Base-by-base conservation (phyloP, 1,140 invertebrate genomes). In the Zaprionus lachaisei region DNA sequence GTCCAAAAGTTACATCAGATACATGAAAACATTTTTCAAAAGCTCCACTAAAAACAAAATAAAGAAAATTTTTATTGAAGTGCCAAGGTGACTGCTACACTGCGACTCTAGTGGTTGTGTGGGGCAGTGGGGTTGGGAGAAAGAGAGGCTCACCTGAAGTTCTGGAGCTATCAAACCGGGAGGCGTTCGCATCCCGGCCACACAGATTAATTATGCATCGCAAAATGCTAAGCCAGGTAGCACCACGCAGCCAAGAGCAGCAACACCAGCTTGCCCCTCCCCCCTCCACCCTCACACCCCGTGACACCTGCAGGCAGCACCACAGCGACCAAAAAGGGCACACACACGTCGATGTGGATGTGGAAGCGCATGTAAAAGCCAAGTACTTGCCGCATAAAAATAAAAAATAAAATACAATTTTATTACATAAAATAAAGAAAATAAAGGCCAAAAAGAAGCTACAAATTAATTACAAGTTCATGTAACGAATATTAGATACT, bases 1-100 rank as follows among this genome's bases (percentile, higher is more conserved):
- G 61, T 66, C 73, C 69, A 80, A 73, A 77, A 69, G 75, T 79
- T 72, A 72, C 84, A 87, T 87, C 83, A 87, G 84, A 87, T 87
- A 87, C 85, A 87, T 84, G 84, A 84, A 89, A 81, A 89, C 76
- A 74, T 81, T 89, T 77, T 80, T 79, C 78, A 81, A 84, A 87
- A 83, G 84, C 81, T 72, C 49, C 81, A 89, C 84, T 89, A 90
- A 90, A 87, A 89, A 89, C 79, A 90, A 89, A 90, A 89, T 85
- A 90, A 89, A 90, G 78, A 87, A 89, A 73, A 80, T 85, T 89
- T 89, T 85, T 89, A 90, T 85, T 90, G 86, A 89, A 89, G 84
- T 89, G 84, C 74, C 75, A 65, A 68, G 55, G 67, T 68, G 66
- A 63, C 60, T 54, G 71, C 56, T 20, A 49, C 44, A 65, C 70